Conservation (phyloP, 2,888 invertebrate species). For the Mythimna pallens region DNA sequence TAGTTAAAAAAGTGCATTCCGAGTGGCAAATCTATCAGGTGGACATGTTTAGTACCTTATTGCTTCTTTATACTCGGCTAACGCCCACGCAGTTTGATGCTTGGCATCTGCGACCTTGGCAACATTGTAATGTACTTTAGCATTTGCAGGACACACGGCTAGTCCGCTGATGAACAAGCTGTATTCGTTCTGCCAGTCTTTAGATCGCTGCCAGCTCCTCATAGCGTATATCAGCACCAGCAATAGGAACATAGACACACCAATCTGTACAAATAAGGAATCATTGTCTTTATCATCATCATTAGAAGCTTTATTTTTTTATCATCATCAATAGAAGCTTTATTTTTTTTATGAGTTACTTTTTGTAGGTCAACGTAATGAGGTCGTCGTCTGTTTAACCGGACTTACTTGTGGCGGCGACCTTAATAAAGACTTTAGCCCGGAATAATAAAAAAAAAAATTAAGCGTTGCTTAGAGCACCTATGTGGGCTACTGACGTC, state of each 20-base stretch:
- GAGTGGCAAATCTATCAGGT: background rate
- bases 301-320: background rate
- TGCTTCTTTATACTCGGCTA: slow-evolving; percentile 94
- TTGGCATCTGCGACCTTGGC: slow-evolving; percentile 96
- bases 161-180: slow-evolving; percentile 95
- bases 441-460: no score
- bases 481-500: no score
- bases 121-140: slow-evolving; percentile 98
- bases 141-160: slow-evolving; percentile 97
- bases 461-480: no score
- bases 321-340: background rate
- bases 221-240: slow-evolving; percentile 73
- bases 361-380: no score
- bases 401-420: no score
- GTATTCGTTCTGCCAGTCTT: slow-evolving; percentile 95
- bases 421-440: no score
- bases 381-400: no score
- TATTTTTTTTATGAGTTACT: background rate
- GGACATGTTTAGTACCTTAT: slow-evolving; percentile 89
- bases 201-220: slow-evolving; percentile 92
- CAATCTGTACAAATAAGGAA: slow-evolving; percentile 64
- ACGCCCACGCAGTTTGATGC: slow-evolving; percentile 92
- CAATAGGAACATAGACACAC: slow-evolving; percentile 64
- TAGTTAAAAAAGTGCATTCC: background rate
- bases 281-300: background rate